These are phyloP conservation scores for Acromyrmex charruanus DNA, from an alignment of 1,140 invertebrate genomes.

Conservation along the genomic window DNA sequence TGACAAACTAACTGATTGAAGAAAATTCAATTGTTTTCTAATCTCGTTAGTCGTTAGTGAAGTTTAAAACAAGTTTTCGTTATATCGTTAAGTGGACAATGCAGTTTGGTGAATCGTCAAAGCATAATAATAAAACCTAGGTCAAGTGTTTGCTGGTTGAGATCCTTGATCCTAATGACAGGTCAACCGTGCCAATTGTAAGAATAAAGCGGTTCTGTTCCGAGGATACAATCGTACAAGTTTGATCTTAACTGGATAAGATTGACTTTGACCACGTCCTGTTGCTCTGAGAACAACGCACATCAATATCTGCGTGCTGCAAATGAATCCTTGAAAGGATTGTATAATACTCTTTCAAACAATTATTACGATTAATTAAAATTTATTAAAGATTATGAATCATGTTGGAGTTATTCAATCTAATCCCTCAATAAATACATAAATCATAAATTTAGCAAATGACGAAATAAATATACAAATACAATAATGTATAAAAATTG, in stretches of 20 bases:
- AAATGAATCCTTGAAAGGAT: neutral
- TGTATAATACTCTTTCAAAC: neutral
- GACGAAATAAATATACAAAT: neutral
- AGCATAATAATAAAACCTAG: slow-evolving; percentile 70
- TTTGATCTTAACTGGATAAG: slow-evolving; percentile 60
- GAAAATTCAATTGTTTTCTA: slow-evolving; percentile 31
- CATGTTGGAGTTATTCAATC: neutral
- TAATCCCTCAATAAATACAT: neutral
- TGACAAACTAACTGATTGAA: slow-evolving; percentile 14
- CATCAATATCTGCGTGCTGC: neutral
- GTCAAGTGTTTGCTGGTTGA: slow-evolving; percentile 57
- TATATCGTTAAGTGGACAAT: slow-evolving; percentile 8
- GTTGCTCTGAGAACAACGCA: neutral
- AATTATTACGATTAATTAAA: slow-evolving; percentile 1
- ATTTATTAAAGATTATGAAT: neutral
- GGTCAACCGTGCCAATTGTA: slow-evolving; percentile 82
- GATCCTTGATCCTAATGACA: slow-evolving; percentile 84
- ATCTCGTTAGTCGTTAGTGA: slow-evolving; percentile 7
- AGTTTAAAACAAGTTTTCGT: slow-evolving; percentile 2
- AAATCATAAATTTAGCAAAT: neutral
- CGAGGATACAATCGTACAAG: slow-evolving; percentile 48
- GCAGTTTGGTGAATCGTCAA: slow-evolving; percentile 46
- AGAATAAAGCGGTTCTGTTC: slow-evolving; percentile 65
- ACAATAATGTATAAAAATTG: neutral
- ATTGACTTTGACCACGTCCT: slow-evolving; percentile 41